Evolutionary conservation across 1,140 invertebrate genomes (phyloP).

Genomic region (Adoxophyes honmai): DNA sequence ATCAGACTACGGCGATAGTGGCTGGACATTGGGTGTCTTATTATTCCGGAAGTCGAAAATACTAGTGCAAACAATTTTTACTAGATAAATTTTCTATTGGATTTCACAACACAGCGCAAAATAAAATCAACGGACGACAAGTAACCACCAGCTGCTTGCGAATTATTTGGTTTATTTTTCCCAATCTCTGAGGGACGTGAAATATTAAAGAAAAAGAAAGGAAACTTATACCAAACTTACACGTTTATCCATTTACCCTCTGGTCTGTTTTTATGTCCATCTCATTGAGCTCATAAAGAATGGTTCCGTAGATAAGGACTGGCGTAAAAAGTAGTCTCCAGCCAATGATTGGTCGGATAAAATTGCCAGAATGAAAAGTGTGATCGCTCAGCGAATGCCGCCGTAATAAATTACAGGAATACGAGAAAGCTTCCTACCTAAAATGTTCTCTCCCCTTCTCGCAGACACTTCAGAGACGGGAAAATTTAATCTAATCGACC

Average conservation of each 20-base stretch:
- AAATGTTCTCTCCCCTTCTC: slow-evolving; percentile 18
- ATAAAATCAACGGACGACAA: too few relatives aligned
- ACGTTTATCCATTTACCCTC: slow-evolving; percentile 15
- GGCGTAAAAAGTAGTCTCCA: slow-evolving; percentile 26
- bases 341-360: slow-evolving; percentile 35
- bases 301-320: slow-evolving; percentile 24
- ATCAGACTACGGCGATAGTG: too few relatives aligned
- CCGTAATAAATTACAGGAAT: slow-evolving; percentile 47
- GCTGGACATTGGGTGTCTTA: too few relatives aligned
- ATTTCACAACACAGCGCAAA: too few relatives aligned
- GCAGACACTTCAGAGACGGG: slow-evolving; percentile 22
- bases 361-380: slow-evolving; percentile 40
- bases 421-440: slow-evolving; percentile 35
- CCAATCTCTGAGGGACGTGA: too few relatives aligned
- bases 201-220: background rate
- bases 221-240: slow-evolving; percentile 26
- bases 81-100: too few relatives aligned
- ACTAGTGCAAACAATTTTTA: too few relatives aligned
- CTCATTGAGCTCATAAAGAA: slow-evolving; percentile 24
- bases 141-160: too few relatives aligned
- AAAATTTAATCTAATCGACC: slow-evolving; percentile 20
- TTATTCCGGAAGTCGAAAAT: too few relatives aligned
- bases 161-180: too few relatives aligned
- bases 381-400: slow-evolving; percentile 18
- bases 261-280: background rate